Percentiles rank a stretch among this genome's conserved stretches.
phyloP scores from a whole-genome alignment of 2,113 vertebrate species.

The Crypturellus undulatus region DNA sequence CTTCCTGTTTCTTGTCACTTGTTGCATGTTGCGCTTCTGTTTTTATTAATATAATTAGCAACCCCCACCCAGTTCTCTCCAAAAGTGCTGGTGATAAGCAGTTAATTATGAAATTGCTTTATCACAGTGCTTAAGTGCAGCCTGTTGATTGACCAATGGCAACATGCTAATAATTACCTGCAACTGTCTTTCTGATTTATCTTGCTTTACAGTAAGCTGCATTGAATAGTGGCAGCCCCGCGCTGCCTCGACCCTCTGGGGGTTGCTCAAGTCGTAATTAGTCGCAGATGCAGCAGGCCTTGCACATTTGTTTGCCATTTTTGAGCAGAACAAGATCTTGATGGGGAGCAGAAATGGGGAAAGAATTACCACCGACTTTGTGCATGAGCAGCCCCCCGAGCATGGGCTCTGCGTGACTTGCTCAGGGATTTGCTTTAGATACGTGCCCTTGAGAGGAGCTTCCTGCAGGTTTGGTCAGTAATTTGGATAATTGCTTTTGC shows the following conservation, averaged over 20 bases:
- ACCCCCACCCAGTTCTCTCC: not conserved
- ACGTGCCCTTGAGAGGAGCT: not conserved
- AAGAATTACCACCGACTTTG: not conserved
- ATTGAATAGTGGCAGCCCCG: conserved; percentile 39
- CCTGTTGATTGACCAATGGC: conserved; percentile 53
- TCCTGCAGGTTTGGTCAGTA: not conserved
- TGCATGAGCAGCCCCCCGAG: not conserved
- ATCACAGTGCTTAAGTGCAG: conserved; percentile 29
- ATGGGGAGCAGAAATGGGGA: not conserved
- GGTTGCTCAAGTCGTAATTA: conserved; percentile 13
- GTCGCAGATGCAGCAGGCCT: conserved; percentile 19
- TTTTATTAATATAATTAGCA: conserved; percentile 24
- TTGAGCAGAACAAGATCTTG: not conserved
- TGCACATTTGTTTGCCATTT: conserved; percentile 14
- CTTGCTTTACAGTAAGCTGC: conserved; percentile 40
- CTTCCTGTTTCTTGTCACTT: not conserved
- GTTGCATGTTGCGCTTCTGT: not conserved
- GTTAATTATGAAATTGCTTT: conserved; percentile 48
- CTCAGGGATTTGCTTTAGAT: not conserved
- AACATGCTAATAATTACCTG: conserved; percentile 33
- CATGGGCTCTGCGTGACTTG: not conserved
- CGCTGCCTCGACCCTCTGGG: conserved; percentile 7
- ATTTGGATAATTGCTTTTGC: not conserved
- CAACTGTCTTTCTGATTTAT: conserved; percentile 55
- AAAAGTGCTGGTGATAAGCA: not conserved